Conservation (phyloP, 1,140 invertebrate genomes). For the Hylyphantes graminicola region DNA sequence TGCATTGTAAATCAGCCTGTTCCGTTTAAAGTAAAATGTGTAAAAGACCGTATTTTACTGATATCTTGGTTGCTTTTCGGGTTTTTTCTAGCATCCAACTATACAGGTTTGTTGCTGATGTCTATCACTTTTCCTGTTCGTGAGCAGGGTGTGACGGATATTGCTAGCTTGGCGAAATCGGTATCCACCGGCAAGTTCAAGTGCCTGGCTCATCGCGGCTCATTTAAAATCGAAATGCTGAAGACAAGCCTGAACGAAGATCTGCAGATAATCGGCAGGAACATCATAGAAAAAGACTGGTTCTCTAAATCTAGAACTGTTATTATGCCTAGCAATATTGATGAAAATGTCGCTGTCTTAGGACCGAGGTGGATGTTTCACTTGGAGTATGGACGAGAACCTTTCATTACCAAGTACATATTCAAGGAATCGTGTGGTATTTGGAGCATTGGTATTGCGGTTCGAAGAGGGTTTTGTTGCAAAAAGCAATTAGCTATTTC, state of each 20-base stretch:
- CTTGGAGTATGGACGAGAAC: slow-evolving; percentile 26
- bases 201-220: not conserved
- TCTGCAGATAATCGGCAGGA: slow-evolving; percentile 7
- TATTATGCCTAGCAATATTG: not conserved
- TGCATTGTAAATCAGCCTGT: slow-evolving; percentile 1
- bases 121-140: slow-evolving; percentile 14
- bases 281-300: slow-evolving; percentile 17
- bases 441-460: slow-evolving; percentile 24
- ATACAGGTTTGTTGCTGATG: slow-evolving; percentile 1
- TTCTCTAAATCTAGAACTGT: not conserved
- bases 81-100: not conserved
- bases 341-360: not conserved
- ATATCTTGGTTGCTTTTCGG: slow-evolving; percentile 4
- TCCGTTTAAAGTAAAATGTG: not conserved
- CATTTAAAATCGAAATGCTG: not conserved
- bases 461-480: slow-evolving; percentile 24
- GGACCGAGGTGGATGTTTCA: slow-evolving; percentile 12
- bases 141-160: not conserved
- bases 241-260: not conserved
- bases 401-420: not conserved
- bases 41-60: not conserved
- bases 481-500: not conserved
- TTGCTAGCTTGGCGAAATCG: not conserved
- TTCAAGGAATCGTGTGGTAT: slow-evolving; percentile 9
- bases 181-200: slow-evolving; percentile 10